Evolutionary conservation across 2,113 vertebrate genomes (phyloP), one percentile per base, ranked within the genome.

Genomic region (Pandion haliaetus): DNA sequence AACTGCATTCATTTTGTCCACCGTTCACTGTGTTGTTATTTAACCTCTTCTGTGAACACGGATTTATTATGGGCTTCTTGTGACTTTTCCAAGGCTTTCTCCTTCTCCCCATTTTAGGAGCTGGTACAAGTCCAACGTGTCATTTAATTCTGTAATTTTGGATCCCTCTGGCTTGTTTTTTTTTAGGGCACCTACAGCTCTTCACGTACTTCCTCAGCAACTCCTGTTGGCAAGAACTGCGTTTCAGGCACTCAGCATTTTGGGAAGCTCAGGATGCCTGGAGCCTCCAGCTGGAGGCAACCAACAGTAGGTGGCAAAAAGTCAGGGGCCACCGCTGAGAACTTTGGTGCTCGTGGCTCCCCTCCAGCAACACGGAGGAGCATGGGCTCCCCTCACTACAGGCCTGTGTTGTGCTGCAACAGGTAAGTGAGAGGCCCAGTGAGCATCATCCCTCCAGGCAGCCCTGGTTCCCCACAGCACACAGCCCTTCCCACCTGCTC

Each of bases 401-500:
- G 40, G 19, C 28, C 55, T 12, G 26, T 9, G 26, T 12, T 23
- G 25, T 44, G 32, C 42, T n/a, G n/a, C 59, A 86, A 28, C 17
- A 69, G 58, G 40, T 49, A 34, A 74, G 16, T 0, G 0, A 77
- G 36, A 65, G 19, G 16, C n/a, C 15, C 47, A 26, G 44, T 0
- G 1, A 49, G 6, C 13, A 40, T 13, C 8, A 14, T 26, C 13
- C 1, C 21, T 16, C 26, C 55, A 61, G 38, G 40, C 12, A 93
- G 31, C 59, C 26, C 69, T 12, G 17, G 16, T 0, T 52, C 42
- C 49, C 24, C 16, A 23, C 38, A 28, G 82, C 40, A 78, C 8
- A 5, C 3, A 26, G 42, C 20, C 55, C 17, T 50, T 74, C 34
- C 61, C 70, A 67, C 7, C 28, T 0, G 0, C 49, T 71, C 40